phyloP scores from a whole-genome alignment of 1,140 invertebrate genomes.

The Adoxophyes honmai region DNA sequence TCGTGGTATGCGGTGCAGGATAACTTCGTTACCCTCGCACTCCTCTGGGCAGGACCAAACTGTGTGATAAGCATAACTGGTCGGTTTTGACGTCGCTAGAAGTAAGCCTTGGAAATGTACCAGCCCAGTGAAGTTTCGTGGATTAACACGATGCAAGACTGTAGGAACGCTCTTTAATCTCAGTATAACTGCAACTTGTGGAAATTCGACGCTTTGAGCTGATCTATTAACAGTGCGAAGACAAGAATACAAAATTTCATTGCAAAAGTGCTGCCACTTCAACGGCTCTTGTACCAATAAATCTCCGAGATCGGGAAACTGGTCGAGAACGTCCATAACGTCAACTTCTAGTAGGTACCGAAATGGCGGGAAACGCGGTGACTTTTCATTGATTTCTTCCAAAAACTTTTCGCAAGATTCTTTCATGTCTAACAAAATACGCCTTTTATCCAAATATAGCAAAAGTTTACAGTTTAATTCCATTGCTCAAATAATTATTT shows the following conservation, averaged over 20 bases:
- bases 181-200: conserved; percentile 46
- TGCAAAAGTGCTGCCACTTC: conserved; percentile 45
- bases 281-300: conserved; percentile 51
- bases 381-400: conserved; percentile 39
- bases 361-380: conserved; percentile 45
- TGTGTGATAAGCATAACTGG: conserved; percentile 52
- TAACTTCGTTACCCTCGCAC: conserved; percentile 60
- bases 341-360: conserved; percentile 51
- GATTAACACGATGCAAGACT: conserved; percentile 28
- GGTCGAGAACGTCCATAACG: conserved; percentile 52
- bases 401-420: conserved; percentile 41
- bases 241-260: conserved; percentile 54
- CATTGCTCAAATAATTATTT: conserved; percentile 21
- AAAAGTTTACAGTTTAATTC: conserved; percentile 43
- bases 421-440: conserved; percentile 45
- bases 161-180: conserved; percentile 45
- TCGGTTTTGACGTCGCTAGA: conserved; percentile 44
- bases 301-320: conserved; percentile 40
- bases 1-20: conserved; percentile 61
- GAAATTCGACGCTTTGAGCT: conserved; percentile 28
- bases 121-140: conserved; percentile 33
- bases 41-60: conserved; percentile 68
- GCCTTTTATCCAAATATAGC: conserved; percentile 56
- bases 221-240: conserved; percentile 39
- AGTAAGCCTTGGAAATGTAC: conserved; percentile 41